These are phyloP conservation scores for Circaetus cinerascens DNA, from an alignment of 2,113 vertebrate species.

Conservation along the genomic window DNA sequence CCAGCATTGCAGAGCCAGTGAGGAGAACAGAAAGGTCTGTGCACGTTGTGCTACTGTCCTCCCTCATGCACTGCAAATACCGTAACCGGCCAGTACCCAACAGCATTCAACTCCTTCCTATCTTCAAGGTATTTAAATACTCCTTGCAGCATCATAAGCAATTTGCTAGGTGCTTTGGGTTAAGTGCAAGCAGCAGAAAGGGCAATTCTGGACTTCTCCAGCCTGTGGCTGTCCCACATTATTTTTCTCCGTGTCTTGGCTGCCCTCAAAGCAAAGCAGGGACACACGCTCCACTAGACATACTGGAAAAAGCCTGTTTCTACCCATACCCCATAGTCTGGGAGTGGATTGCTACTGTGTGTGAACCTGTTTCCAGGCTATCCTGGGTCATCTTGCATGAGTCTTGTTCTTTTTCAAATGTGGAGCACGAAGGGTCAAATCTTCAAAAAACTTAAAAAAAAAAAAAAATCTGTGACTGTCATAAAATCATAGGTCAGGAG, in stretches of 20 bases:
- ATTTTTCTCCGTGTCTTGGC: not conserved
- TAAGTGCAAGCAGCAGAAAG: not conserved
- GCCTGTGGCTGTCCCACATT: not conserved
- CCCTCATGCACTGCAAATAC: not conserved
- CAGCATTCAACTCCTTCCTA: not conserved
- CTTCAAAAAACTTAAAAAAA: rapidly evolving
- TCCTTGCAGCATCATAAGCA: not conserved
- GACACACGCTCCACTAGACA: not conserved
- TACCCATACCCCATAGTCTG: not conserved
- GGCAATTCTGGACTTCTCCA: not conserved
- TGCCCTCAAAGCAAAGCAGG: not conserved
- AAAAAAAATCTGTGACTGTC: not conserved
- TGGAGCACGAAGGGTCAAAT: not conserved
- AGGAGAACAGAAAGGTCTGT: not conserved
- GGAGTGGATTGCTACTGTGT: not conserved
- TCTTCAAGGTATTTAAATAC: not conserved
- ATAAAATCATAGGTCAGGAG: not conserved
- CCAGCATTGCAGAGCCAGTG: not conserved
- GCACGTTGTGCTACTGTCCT: not conserved
- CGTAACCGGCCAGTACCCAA: not conserved
- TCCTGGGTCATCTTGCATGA: not conserved
- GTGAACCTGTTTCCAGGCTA: not conserved
- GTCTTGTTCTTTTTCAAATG: not conserved
- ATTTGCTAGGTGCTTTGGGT: not conserved
- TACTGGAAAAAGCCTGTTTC: not conserved